Evolutionary conservation across 2,797 vertebrate genomes (phyloP), one percentile per base, ranked within the genome.

Genomic region (Babyrousa celebensis): DNA sequence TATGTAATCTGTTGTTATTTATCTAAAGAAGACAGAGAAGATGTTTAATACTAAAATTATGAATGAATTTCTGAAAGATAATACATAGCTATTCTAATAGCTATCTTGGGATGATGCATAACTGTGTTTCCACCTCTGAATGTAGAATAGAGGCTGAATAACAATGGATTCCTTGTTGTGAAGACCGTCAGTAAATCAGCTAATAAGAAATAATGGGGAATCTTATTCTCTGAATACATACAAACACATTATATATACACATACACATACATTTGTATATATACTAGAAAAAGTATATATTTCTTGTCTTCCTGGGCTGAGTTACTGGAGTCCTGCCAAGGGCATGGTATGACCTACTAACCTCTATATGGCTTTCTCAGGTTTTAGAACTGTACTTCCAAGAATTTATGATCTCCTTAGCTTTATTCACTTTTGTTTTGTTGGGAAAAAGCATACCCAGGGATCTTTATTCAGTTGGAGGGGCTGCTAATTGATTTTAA

Each of bases 401-500:
- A 85, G 67, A 85, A 94, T 96, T 96, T 97, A 89, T 85, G 83
- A 94, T 84, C 71, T 84, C 17, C 25, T 89, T 74, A 82, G 89
- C 62, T 95, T 94, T 97, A 84, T 89, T 96, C 80, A 85, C 15
- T 89, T 54, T 89, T 93, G 77, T 95, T 82, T 89, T 56, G 6
- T 85, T 96, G 54, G 77, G 85, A 79, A 95, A 95, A 97, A 89
- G 85, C 83, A 96, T 89, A 89, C 86, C 62, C 89, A 85, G 79
- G 79, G 89, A 97, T 95, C 94, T 97, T 93, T 93, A 92, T 96
- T 96, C 70, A 85, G 84, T 94, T 85, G 75, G 95, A 93, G 7
- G 95, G 94, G 63, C 92, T 79, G 95, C 89, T 96, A 97, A 94
- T 94, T 97, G 98, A 96, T 96, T 97, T 87, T 1, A 52, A 95